Evolutionary conservation across 2,888 invertebrate species (phyloP).

Genomic region (Epinotia ramella): DNA sequence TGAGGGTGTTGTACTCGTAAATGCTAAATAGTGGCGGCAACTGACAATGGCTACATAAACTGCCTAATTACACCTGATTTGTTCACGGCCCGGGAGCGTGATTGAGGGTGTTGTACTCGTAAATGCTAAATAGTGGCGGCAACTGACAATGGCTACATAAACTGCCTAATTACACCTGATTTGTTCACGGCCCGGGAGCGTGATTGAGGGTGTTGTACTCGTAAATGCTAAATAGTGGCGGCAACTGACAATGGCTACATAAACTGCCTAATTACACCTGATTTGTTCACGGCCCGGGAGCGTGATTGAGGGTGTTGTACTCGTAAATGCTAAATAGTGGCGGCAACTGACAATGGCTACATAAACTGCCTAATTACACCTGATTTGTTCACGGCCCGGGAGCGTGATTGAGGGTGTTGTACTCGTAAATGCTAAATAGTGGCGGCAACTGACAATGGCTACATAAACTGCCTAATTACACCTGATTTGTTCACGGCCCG

Average conservation of each 20-base stretch:
- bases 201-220: too few relatives aligned
- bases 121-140: background rate
- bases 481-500: slow-evolving; percentile 20
- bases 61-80: slow-evolving; percentile 31
- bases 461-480: slow-evolving; percentile 19
- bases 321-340: background rate
- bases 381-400: slow-evolving; percentile 19
- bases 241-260: slow-evolving; percentile 26
- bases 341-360: slow-evolving; percentile 27
- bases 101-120: too few relatives aligned
- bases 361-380: slow-evolving; percentile 19
- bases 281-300: slow-evolving; percentile 18
- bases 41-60: slow-evolving; percentile 24
- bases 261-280: slow-evolving; percentile 22
- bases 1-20: too few relatives aligned
- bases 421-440: slow-evolving; percentile 3
- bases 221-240: background rate
- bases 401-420: too few relatives aligned
- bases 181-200: slow-evolving; percentile 15
- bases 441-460: slow-evolving; percentile 26
- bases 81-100: slow-evolving; percentile 4
- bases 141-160: slow-evolving; percentile 26
- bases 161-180: slow-evolving; percentile 25
- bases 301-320: too few relatives aligned
- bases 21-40: slow-evolving; percentile 1